A percentile compares a stretch with the other conserved stretches of the same genome.
Conservation (phyloP, 2,113 vertebrate genomes). For the Rhabdornis inornatus region DNA sequence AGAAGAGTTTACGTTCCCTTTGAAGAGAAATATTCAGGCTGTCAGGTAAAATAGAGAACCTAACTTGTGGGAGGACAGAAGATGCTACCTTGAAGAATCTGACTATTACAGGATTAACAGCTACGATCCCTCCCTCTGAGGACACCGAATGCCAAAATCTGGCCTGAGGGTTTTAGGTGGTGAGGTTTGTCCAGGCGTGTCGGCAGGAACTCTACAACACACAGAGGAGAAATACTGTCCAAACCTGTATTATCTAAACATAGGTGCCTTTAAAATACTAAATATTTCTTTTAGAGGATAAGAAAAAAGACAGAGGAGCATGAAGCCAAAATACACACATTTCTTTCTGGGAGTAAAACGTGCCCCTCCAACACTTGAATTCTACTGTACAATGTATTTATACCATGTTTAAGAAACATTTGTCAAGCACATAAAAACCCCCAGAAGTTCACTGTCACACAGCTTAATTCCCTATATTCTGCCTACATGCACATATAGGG, state of each 20-base stretch:
- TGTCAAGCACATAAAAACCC: slow-evolving; percentile 31
- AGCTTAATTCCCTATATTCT: slow-evolving; percentile 53
- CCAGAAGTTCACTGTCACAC: slow-evolving; percentile 55
- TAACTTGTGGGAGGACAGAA: slow-evolving; percentile 42
- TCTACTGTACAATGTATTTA: slow-evolving; percentile 17
- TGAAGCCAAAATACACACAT: background rate
- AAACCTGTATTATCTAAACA: slow-evolving; percentile 44
- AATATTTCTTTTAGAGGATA: background rate
- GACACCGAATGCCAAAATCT: background rate
- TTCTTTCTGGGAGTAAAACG: slow-evolving; percentile 21
- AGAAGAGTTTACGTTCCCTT: background rate
- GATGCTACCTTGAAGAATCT: slow-evolving; percentile 50
- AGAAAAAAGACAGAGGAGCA: background rate
- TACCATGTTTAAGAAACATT: slow-evolving; percentile 55
- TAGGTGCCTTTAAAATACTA: background rate
- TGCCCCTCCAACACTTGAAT: slow-evolving; percentile 11
- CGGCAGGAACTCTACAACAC: background rate
- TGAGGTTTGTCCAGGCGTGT: slow-evolving; percentile 48
- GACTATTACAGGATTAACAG: slow-evolving; percentile 62
- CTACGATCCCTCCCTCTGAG: slow-evolving; percentile 33
- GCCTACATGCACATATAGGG: slow-evolving; percentile 44
- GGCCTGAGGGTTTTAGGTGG: slow-evolving; percentile 25
- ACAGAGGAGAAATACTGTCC: slow-evolving; percentile 20
- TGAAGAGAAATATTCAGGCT: slow-evolving; percentile 16
- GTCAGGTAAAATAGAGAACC: background rate